A percentile compares a stretch with the other conserved stretches of the same genome.
Evolutionary conservation across 1,140 invertebrate species (phyloP).

Genomic region (Eriosoma lanigerum): DNA sequence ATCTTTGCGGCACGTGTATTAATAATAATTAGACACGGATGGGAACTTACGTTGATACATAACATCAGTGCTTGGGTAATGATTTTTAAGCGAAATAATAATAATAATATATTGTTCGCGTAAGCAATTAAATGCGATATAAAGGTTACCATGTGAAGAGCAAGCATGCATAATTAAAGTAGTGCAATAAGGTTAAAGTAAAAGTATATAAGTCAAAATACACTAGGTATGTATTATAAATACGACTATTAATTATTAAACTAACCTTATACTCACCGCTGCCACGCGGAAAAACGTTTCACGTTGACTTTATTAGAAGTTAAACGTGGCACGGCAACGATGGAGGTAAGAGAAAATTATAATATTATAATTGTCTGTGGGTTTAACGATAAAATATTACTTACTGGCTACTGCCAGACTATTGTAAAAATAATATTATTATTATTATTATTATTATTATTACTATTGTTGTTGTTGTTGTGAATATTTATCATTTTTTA

Average conservation of each 20-base stretch:
- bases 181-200: neutral
- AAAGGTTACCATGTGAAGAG: neutral
- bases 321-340: neutral
- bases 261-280: conserved; percentile 2
- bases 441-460: too few species aligned
- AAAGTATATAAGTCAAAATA: neutral
- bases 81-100: conserved; percentile 11
- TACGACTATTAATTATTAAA: conserved; percentile 30
- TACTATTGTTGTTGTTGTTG: too few species aligned
- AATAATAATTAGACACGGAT: too few species aligned
- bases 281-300: neutral
- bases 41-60: too few species aligned
- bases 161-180: neutral
- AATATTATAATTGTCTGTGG: neutral
- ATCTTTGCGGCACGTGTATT: too few species aligned
- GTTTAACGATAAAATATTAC: too few species aligned
- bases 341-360: neutral
- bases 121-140: neutral
- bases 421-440: too few species aligned
- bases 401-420: too few species aligned
- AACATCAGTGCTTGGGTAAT: too few species aligned
- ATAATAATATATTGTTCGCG: conserved; percentile 5
- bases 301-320: conserved; percentile 11
- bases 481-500: too few species aligned
- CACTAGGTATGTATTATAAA: conserved; percentile 11